Percentiles rank a stretch among this genome's conserved stretches.
Evolutionary conservation across 2,888 invertebrate genomes (phyloP).

Genomic region (Drosophila meridionalis): DNA sequence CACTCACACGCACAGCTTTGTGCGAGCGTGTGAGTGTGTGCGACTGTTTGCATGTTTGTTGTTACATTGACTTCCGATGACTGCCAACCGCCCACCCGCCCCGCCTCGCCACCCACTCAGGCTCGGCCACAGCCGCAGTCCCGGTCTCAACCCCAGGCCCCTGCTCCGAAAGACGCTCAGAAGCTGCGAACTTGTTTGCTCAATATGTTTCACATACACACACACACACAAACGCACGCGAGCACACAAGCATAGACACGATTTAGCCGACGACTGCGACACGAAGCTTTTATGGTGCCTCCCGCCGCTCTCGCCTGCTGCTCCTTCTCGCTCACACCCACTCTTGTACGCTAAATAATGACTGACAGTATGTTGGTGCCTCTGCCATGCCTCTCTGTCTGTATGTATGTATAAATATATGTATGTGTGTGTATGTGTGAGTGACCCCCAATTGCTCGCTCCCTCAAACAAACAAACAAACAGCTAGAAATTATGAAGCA

Average conservation of each 20-base stretch:
- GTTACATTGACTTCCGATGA: conserved; percentile 82
- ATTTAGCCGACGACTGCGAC: conserved; percentile 54
- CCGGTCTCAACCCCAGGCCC: conserved; percentile 20
- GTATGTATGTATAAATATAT: not conserved
- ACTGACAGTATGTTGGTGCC: conserved; percentile 80
- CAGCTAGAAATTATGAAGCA: conserved; percentile 69
- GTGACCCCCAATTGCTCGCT: conserved; percentile 81
- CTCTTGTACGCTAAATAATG: conserved; percentile 74
- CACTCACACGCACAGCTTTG: conserved; percentile 1
- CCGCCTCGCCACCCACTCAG: conserved; percentile 35
- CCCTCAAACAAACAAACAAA: conserved; percentile 70
- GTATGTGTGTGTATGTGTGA: conserved; percentile 29
- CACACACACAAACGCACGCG: conserved; percentile 37
- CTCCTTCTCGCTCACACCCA: conserved; percentile 43
- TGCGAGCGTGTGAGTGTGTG: conserved; percentile 35
- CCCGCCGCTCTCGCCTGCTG: conserved; percentile 6
- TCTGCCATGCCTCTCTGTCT: conserved; percentile 31
- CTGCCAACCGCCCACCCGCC: conserved; percentile 54
- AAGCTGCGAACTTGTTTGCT: conserved; percentile 84
- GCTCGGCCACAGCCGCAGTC: conserved; percentile 11
- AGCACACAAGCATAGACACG: conserved; percentile 23
- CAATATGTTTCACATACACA: conserved; percentile 79
- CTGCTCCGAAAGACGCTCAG: conserved; percentile 62
- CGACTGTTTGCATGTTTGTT: conserved; percentile 79
- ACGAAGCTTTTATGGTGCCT: conserved; percentile 66